phyloP scores from a whole-genome alignment of 1,140 invertebrate genomes.

The Himalopsyche phryganea region DNA sequence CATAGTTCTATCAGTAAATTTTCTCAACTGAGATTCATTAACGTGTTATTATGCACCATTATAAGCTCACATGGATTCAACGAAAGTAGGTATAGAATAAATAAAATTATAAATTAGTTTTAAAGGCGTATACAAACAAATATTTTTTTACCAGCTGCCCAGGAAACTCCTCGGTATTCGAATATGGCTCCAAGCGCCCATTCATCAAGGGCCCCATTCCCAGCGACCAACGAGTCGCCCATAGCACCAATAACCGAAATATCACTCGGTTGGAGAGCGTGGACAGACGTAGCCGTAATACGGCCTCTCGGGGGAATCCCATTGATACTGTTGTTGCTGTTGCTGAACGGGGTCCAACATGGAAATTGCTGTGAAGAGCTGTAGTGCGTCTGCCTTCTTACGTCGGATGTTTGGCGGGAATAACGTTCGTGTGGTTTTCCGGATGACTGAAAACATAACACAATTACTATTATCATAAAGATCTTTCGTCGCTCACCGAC shows the following conservation, averaged over 20 bases:
- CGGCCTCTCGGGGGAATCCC: slow-evolving; percentile 7
- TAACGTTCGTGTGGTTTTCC: slow-evolving; percentile 1
- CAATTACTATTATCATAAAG: no score
- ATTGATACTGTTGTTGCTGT: neutral
- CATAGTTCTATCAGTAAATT: no score
- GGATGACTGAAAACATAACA: no score
- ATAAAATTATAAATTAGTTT: no score
- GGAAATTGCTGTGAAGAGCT: slow-evolving; percentile 16
- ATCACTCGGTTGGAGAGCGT: slow-evolving; percentile 67
- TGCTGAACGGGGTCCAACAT: neutral
- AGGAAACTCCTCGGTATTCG: slow-evolving; percentile 74
- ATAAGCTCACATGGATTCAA: no score
- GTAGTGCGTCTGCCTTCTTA: slow-evolving; percentile 11
- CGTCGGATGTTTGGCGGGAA: slow-evolving; percentile 3
- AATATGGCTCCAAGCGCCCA: slow-evolving; percentile 69
- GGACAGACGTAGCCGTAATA: slow-evolving; percentile 47
- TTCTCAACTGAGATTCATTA: no score
- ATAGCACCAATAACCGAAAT: slow-evolving; percentile 75
- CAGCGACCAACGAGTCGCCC: slow-evolving; percentile 76
- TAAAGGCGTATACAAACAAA: no score
- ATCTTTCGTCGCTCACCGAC: no score
- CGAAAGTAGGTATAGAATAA: no score
- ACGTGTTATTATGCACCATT: no score
- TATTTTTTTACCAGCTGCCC: no score
- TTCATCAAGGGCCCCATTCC: slow-evolving; percentile 70